Conservation (phyloP, 1,140 invertebrate genomes). For the Euborellia annulipes region DNA sequence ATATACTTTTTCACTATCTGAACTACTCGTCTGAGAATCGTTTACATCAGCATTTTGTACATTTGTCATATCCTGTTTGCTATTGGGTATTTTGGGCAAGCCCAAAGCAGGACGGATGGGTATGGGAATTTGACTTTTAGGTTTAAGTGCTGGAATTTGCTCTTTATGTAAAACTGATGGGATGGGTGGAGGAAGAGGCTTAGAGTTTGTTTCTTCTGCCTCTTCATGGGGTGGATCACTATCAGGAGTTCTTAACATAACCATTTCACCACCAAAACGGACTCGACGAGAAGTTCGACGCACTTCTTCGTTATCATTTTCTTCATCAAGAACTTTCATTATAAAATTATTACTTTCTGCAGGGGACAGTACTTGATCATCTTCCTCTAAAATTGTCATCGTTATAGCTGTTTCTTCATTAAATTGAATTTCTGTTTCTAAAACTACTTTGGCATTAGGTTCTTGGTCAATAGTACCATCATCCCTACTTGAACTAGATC, state of each 20-base stretch:
- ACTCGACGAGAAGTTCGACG: slow-evolving; percentile 34
- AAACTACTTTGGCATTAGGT: not conserved
- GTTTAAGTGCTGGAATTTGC: too few species aligned
- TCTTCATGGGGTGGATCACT: slow-evolving; percentile 38
- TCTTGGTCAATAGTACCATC: not conserved
- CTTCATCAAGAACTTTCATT: slow-evolving; percentile 35
- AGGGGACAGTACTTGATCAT: slow-evolving; percentile 23
- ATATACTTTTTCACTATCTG: slow-evolving; percentile 18
- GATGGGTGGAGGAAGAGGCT: slow-evolving; percentile 5
- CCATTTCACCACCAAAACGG: slow-evolving; percentile 64
- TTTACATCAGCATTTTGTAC: not conserved
- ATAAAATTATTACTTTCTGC: slow-evolving; percentile 17
- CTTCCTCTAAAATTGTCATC: slow-evolving; percentile 62
- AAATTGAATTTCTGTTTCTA: slow-evolving; percentile 62
- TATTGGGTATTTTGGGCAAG: not conserved
- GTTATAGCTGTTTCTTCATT: slow-evolving; percentile 58
- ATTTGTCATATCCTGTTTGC: too few species aligned
- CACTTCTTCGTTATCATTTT: slow-evolving; percentile 18
- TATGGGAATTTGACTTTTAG: slow-evolving; percentile 6
- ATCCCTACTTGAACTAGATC: not conserved
- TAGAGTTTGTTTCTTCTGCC: not conserved
- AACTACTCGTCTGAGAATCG: slow-evolving; percentile 14
- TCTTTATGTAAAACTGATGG: too few species aligned
- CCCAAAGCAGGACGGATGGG: slow-evolving; percentile 3
- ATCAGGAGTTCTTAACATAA: slow-evolving; percentile 67